Evolutionary conservation across 2,113 vertebrate genomes (phyloP).

Genomic region (Myotis lucifugus): DNA sequence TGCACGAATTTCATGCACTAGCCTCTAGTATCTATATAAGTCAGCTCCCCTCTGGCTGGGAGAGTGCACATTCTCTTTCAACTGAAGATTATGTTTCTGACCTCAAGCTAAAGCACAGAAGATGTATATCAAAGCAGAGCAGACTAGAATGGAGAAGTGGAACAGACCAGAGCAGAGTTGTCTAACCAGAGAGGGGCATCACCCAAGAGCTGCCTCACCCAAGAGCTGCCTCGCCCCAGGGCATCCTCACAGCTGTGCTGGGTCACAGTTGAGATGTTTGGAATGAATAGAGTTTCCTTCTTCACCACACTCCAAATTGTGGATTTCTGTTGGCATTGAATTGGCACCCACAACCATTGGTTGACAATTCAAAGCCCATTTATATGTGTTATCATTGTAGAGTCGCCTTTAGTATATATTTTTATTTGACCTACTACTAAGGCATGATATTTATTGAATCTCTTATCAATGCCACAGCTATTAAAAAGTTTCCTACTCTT

Average conservation of each 20-base stretch:
- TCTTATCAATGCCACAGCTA: not conserved
- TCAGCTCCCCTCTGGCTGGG: no score
- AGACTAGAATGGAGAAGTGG: not conserved
- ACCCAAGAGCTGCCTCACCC: not conserved
- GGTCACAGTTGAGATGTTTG: not conserved
- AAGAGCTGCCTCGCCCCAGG: not conserved
- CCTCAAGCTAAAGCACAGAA: not conserved
- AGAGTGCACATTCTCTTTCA: no score
- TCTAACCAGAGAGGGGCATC: not conserved
- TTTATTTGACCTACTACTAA: not conserved
- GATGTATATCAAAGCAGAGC: not conserved
- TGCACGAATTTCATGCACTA: no score
- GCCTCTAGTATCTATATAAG: no score
- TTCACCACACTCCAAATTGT: no score
- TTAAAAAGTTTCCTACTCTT: not conserved
- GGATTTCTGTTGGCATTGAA: no score
- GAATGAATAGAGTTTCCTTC: not conserved
- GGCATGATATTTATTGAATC: not conserved
- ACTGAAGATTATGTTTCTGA: not conserved
- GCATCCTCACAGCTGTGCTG: not conserved
- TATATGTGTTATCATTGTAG: not conserved
- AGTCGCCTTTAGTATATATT: not conserved
- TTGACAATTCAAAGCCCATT: not conserved
- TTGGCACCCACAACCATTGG: not conserved
- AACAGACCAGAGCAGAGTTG: not conserved